Evolutionary conservation across 2,113 vertebrate species (phyloP), one percentile per base, ranked within the genome.

Genomic region (Tachysurus fulvidraco): DNA sequence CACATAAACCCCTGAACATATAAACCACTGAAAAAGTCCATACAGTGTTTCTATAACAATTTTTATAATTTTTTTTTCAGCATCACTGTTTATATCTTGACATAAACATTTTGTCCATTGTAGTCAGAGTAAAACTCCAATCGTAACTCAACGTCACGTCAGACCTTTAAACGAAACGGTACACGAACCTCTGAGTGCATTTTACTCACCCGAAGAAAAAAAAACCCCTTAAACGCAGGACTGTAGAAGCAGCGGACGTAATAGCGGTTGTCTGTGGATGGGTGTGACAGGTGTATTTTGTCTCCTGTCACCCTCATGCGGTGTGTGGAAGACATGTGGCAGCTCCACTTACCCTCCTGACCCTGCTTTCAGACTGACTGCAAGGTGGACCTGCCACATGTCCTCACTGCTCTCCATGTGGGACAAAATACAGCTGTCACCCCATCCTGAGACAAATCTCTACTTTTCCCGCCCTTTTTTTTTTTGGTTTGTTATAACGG

Each of bases 301-400:
- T 69, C 28, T 12, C 57, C 67, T 55, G 79, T 90, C 87, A 80
- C 64, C 41, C 36, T 13, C 28, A 52, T 21, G 81, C 41, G 36
- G 25, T 57, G 60, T 30, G 55, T 52, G 55, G 52, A 44, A 73
- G 69, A 77, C 69, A 84, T 62, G 83, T 86, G 76, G 85, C 74
- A 80, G 86, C 21, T 82, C 67, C 54, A 60, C 9, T 86, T 73
- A 74, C 54, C 55, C 65, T 25, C 46, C 28, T 16, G 82, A 83
- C 65, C 65, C 52, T 23, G n/a, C 28, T 55, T 12, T 57, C 30
- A 5, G 28, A 54, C 28, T 57, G 65, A 21, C 4, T 36, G 28
- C 2, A 41, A 14, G 52, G 28, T 50, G 36, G 59, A 81, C 44
- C 81, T 73, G 50, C 86, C 50, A 82, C 74, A 62, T 69, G 69